Evolutionary conservation across 2,888 invertebrate genomes (phyloP).

Genomic region (Caenorhabditis sp.): DNA sequence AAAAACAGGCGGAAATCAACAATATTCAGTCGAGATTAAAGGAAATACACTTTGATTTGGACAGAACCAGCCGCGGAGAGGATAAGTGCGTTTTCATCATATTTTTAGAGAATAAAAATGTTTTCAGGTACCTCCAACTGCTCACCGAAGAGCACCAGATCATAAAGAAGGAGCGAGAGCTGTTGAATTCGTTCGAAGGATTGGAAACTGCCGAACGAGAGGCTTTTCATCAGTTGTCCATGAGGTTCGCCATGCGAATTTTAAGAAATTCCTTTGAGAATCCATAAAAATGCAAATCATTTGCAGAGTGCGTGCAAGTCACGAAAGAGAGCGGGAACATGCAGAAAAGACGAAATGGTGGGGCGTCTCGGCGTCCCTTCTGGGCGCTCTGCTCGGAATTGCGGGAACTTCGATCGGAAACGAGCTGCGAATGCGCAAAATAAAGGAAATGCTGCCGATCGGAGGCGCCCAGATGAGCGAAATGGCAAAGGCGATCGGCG

Average conservation of each 20-base stretch:
- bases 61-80: constrained; percentile 87
- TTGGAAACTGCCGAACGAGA: constrained; percentile 87
- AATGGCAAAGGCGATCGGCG: constrained; percentile 62
- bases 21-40: constrained; percentile 84
- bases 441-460: constrained; percentile 72
- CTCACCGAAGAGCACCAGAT: constrained; percentile 85
- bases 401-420: constrained; percentile 81
- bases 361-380: constrained; percentile 86
- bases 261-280: neutral
- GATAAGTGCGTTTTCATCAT: constrained; percentile 82
- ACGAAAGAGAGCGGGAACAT: constrained; percentile 88
- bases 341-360: constrained; percentile 90
- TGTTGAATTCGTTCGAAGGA: constrained; percentile 83
- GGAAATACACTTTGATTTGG: constrained; percentile 86
- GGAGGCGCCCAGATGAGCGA: constrained; percentile 62
- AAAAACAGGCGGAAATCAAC: constrained; percentile 83
- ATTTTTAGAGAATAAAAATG: too few relatives aligned
- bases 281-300: neutral
- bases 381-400: constrained; percentile 84
- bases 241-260: constrained; percentile 58
- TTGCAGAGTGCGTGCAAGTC: constrained; percentile 85
- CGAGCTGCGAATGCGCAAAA: constrained; percentile 72
- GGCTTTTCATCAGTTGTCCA: constrained; percentile 76
- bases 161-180: constrained; percentile 81
- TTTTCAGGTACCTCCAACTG: constrained; percentile 83